Conservation (phyloP, 2,888 invertebrate genomes). For the Meliscaeva auricollis region DNA sequence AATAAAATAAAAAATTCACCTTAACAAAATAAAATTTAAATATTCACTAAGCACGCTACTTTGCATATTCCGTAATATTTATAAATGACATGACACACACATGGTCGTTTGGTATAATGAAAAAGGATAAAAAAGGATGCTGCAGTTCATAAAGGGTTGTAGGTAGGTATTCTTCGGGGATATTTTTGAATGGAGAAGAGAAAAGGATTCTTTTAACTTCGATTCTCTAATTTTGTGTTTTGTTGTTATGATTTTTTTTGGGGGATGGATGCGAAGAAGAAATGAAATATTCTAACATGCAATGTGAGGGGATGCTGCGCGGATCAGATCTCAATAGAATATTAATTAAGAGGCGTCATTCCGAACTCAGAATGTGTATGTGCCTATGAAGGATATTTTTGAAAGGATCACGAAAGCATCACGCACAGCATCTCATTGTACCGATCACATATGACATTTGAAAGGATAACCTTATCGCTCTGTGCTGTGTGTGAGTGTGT, state of each 20-base stretch:
- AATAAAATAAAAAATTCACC: slow-evolving; percentile 53
- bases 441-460: slow-evolving; percentile 59
- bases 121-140: slow-evolving; percentile 49
- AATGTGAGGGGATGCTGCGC: slow-evolving; percentile 57
- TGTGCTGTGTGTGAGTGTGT: not conserved
- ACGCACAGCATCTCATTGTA: slow-evolving; percentile 44
- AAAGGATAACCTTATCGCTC: slow-evolving; percentile 51
- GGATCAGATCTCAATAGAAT: slow-evolving; percentile 72
- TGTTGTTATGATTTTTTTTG: slow-evolving; percentile 14
- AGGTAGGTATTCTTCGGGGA: no score
- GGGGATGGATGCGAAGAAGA: slow-evolving; percentile 53
- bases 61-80: slow-evolving; percentile 57
- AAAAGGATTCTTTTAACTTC: slow-evolving; percentile 38
- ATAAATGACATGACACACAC: slow-evolving; percentile 64
- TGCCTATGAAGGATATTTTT: slow-evolving; percentile 20
- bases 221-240: slow-evolving; percentile 10
- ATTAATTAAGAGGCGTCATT: slow-evolving; percentile 75
- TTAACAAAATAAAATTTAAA: slow-evolving; percentile 60
- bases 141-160: slow-evolving; percentile 65
- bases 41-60: slow-evolving; percentile 73
- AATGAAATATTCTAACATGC: slow-evolving; percentile 42
- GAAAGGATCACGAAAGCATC: slow-evolving; percentile 51
- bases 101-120: not conserved
- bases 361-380: not conserved
- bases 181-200: not conserved